A percentile compares a stretch with the other conserved stretches of the same genome.
These are phyloP conservation scores for Hipparchia semele DNA, from an alignment of 2,888 invertebrate genomes.

Conservation along the genomic window DNA sequence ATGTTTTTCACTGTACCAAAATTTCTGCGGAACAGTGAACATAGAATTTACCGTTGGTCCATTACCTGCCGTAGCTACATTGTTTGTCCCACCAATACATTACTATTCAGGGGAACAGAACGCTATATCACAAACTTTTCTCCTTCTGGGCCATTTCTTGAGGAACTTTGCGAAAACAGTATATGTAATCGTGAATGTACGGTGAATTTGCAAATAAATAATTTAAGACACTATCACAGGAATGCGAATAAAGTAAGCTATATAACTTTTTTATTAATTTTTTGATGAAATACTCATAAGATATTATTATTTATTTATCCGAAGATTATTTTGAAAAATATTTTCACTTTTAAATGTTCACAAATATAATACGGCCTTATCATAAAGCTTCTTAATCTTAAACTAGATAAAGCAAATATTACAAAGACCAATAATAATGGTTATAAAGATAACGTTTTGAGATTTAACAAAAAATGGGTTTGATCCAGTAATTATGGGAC, in stretches of 20 bases:
- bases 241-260: constrained; percentile 48
- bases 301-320: too few relatives aligned
- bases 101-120: constrained; percentile 34
- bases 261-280: neutral
- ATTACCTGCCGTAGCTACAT: constrained; percentile 36
- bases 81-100: constrained; percentile 36
- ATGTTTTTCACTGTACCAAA: constrained; percentile 12
- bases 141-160: constrained; percentile 38
- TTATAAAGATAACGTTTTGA: too few relatives aligned
- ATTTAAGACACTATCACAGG: constrained; percentile 68
- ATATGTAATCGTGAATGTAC: constrained; percentile 34
- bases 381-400: too few relatives aligned
- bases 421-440: too few relatives aligned
- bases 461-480: too few relatives aligned
- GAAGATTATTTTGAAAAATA: too few relatives aligned
- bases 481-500: too few relatives aligned
- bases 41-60: constrained; percentile 33
- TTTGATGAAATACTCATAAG: neutral
- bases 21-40: constrained; percentile 22
- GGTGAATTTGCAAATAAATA: constrained; percentile 33
- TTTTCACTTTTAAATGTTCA: too few relatives aligned
- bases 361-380: too few relatives aligned
- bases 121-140: constrained; percentile 40
- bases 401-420: too few relatives aligned
- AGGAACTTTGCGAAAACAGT: constrained; percentile 40